Base-by-base conservation (phyloP, 2,888 invertebrate genomes). In the Mythimna loreyi region DNA sequence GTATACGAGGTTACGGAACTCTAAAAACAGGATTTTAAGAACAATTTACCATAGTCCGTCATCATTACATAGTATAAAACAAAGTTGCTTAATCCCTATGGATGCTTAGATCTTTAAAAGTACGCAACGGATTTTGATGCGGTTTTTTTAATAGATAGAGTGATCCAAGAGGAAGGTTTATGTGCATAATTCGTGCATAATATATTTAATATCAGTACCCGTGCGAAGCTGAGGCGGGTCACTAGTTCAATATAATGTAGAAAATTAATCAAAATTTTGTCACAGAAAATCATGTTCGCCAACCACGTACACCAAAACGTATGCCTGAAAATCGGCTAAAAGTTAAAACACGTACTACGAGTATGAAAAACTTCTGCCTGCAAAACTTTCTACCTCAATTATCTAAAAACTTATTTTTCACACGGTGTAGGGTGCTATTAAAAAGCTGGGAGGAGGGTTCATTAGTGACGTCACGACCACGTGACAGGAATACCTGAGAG, bases 361-460 rank as follows among this genome's bases (percentile, higher is more conserved):
- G 79, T 50, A 65, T 78, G 49, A 77, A 77, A 40, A 80, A 69
- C 80, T 67, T 59, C 28, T 3, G 43, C 25, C 52, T 59, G 47
- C 43, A 60, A 56, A 80, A 80, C 65, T 80, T 80, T 36, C 30
- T 45, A 9, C 76, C 28, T 67, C 78, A 77, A 56, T 80, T 78
- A 76, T 63, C 76, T 80, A 81, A 83, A 85, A 81, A 60, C 80
- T 83, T 83, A 81, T 82, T 84, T 85, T 72, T 81, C 77, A 71
- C 57, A 72, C 70, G 72, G 61, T 72, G 71, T 72, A 80, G 80
- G 70, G 78, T 75, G 84, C 85, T 84, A 88, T 87, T 89, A 87
- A 88, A 88, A 87, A 84, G 78, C 78, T 77, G 71, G 71, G 73
- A 79, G 83, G 78, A 68, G 80, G 82, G 85, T 88, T 89, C 86